These are phyloP conservation scores for Neosilurus hyrtlii DNA, from an alignment of 2,797 vertebrate species.

Conservation along the genomic window DNA sequence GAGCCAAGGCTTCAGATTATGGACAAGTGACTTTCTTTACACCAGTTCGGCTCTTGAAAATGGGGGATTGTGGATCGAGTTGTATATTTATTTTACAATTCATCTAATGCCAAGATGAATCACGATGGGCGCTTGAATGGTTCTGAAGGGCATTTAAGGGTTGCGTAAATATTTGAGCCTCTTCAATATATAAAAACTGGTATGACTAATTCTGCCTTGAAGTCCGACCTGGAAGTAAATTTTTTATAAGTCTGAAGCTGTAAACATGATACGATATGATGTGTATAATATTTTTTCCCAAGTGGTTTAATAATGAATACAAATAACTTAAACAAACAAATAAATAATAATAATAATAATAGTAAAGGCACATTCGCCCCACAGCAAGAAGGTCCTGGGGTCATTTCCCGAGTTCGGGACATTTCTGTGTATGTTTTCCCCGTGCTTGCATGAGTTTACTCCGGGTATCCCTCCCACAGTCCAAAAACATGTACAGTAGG, in stretches of 20 bases:
- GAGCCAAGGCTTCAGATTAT: conserved; percentile 16
- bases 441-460: no score
- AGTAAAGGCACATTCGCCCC: no score
- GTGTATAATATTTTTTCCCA: no score
- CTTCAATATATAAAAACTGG: conserved; percentile 9
- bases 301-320: not conserved
- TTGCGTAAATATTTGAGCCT: conserved; percentile 25
- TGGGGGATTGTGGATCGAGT: not conserved
- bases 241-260: not conserved
- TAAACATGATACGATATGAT: not conserved
- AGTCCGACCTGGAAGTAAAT: not conserved
- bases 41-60: conserved; percentile 1
- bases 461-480: no score
- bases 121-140: not conserved
- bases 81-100: conserved; percentile 5
- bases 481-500: no score
- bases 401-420: no score
- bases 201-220: conserved; percentile 9
- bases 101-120: conserved; percentile 15
- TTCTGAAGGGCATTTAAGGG: conserved; percentile 10
- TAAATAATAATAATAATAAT: no score
- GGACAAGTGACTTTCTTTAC: conserved; percentile 8
- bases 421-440: no score
- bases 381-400: no score
- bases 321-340: no score